Conservation (phyloP, 2,797 vertebrate species). For the Yasuhikotakia modesta region DNA sequence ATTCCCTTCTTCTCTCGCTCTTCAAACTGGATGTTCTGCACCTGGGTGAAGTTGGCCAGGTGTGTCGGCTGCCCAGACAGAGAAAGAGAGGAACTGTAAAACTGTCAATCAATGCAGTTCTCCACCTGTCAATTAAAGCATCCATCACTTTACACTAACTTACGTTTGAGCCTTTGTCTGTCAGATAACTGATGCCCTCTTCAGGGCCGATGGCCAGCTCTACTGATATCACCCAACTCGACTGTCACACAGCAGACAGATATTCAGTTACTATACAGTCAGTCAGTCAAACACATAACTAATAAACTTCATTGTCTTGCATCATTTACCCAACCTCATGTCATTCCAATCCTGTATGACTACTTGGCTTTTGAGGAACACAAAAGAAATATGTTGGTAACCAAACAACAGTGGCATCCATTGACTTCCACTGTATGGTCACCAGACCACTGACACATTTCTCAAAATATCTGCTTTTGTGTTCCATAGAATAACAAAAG, state of each 20-base stretch:
- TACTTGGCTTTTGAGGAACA: too few relatives aligned
- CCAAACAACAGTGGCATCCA: too few relatives aligned
- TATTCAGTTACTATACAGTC: not conserved
- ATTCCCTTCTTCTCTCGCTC: constrained; percentile 96
- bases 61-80: constrained; percentile 86
- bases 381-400: too few relatives aligned
- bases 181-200: constrained; percentile 99
- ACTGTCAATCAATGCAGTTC: not conserved
- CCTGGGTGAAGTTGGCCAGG: constrained; percentile 94
- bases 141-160: constrained; percentile 64
- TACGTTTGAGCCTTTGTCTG: constrained; percentile 96
- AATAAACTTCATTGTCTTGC: not conserved
- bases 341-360: too few relatives aligned
- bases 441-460: too few relatives aligned
- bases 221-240: constrained; percentile 97
- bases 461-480: too few relatives aligned
- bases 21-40: constrained; percentile 96
- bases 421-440: too few relatives aligned
- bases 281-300: not conserved
- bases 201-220: constrained; percentile 97
- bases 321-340: too few relatives aligned
- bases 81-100: not conserved
- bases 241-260: constrained; percentile 73
- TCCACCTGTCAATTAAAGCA: not conserved
- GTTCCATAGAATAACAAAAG: too few relatives aligned